Conservation (phyloP, 53 echinoderm and acorn worm genomes). For the Mesocentrotus franciscanus region DNA sequence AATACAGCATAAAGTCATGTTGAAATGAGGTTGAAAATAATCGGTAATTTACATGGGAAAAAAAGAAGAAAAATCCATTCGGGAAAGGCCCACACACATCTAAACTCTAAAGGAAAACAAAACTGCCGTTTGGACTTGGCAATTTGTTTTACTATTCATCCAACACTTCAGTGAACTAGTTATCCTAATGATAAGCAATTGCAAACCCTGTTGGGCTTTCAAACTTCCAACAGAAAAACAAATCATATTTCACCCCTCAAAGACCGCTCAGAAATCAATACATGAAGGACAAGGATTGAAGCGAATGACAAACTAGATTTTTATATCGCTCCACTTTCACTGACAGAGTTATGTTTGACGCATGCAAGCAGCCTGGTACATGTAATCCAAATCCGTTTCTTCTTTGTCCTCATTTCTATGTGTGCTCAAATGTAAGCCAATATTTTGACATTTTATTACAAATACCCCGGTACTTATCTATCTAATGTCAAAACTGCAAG, state of each 20-base stretch:
- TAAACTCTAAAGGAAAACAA: too few relatives aligned
- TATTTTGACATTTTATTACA: not conserved
- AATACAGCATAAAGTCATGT: too few relatives aligned
- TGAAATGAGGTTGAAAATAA: too few relatives aligned
- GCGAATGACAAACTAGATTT: not conserved
- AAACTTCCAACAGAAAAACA: not conserved
- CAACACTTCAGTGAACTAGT: not conserved
- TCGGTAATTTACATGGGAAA: too few relatives aligned
- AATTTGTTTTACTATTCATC: too few relatives aligned
- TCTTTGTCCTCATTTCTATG: too few relatives aligned
- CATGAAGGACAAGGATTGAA: not conserved
- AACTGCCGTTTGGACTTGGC: too few relatives aligned
- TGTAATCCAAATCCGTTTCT: too few relatives aligned
- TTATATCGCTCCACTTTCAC: not conserved
- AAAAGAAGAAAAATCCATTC: too few relatives aligned
- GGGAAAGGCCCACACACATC: too few relatives aligned
- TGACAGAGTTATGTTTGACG: not conserved
- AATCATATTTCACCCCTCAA: constrained; percentile 22
- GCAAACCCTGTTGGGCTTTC: not conserved
- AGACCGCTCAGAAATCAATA: not conserved
- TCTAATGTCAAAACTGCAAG: not conserved
- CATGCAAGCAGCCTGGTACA: not conserved
- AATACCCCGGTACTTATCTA: not conserved
- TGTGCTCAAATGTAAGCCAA: too few relatives aligned
- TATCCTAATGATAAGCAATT: not conserved